Conservation (phyloP, 1,140 invertebrate genomes). For the Pantala flavescens region DNA sequence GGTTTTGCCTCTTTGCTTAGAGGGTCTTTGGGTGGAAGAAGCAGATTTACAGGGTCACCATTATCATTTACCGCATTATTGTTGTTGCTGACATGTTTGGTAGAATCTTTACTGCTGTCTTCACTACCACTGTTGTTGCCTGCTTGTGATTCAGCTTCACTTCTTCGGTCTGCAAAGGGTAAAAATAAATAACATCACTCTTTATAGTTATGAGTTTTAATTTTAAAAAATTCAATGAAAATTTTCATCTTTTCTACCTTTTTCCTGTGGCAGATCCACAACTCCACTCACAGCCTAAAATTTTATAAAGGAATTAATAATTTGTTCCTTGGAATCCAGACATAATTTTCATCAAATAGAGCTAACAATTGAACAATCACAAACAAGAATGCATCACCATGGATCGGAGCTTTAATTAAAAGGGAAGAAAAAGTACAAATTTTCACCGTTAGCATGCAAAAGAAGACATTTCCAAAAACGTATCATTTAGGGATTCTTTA, state of each 20-base stretch:
- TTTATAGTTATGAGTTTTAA: too few species aligned
- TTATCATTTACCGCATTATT: not conserved
- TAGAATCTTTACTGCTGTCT: constrained; percentile 41
- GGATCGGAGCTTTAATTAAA: too few species aligned
- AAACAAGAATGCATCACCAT: too few species aligned
- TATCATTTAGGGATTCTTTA: too few species aligned
- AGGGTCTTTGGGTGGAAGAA: not conserved
- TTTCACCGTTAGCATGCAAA: too few species aligned
- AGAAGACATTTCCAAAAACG: too few species aligned
- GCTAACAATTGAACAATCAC: too few species aligned
- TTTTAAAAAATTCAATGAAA: too few species aligned
- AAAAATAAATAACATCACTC: too few species aligned
- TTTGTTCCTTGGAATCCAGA: too few species aligned
- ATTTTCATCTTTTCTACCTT: constrained; percentile 53
- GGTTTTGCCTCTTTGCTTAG: not conserved
- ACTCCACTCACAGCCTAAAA: constrained; percentile 75
- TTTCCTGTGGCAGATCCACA: constrained; percentile 55
- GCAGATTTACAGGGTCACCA: not conserved
- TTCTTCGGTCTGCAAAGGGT: constrained; percentile 56
- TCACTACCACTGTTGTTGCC: constrained; percentile 55
- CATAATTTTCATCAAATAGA: too few species aligned
- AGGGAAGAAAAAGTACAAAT: too few species aligned
- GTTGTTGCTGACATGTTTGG: not conserved
- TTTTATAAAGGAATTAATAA: constrained; percentile 24
- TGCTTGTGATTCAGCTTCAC: constrained; percentile 80